Evolutionary conservation across 2,113 vertebrate genomes (phyloP).

Genomic region (Hippolais icterina): DNA sequence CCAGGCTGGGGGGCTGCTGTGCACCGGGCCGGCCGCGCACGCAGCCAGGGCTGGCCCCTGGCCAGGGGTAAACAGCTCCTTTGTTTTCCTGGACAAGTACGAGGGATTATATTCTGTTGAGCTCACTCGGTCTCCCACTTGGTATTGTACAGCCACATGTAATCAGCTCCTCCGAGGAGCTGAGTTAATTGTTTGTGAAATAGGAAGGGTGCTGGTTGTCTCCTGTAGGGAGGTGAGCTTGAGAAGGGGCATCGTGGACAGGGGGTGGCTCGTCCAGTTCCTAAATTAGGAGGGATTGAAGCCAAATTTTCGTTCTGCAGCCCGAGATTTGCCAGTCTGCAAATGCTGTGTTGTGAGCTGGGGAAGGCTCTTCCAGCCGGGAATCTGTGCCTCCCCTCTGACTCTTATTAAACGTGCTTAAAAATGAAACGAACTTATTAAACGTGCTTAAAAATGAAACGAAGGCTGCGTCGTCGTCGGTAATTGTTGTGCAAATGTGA

Average conservation of each 20-base stretch:
- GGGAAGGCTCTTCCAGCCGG: neutral
- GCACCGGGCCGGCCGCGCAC: neutral
- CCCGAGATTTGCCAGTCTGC: neutral
- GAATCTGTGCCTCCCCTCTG: neutral
- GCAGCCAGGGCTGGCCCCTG: neutral
- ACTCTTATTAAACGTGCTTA: constrained; percentile 21
- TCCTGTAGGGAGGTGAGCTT: neutral
- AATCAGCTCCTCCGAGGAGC: neutral
- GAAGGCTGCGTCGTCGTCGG: neutral
- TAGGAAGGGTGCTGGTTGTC: neutral
- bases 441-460: constrained; percentile 25
- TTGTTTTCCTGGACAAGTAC: neutral
- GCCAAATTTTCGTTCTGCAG: neutral
- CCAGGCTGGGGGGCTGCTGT: neutral
- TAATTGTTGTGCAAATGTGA: constrained; percentile 61
- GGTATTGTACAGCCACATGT: neutral
- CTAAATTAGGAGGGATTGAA: neutral
- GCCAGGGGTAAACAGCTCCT: constrained; percentile 17
- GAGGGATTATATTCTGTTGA: constrained; percentile 8
- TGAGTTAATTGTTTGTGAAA: constrained; percentile 1
- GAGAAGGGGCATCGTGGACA: neutral
- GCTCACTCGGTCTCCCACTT: neutral
- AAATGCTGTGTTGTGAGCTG: neutral
- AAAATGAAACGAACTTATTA: constrained; percentile 35
- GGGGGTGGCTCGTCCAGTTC: neutral